Percentiles rank a stretch among this genome's conserved stretches.
Conservation (phyloP, 1,140 invertebrate species). For the Daktulosphaira vitifoliae region DNA sequence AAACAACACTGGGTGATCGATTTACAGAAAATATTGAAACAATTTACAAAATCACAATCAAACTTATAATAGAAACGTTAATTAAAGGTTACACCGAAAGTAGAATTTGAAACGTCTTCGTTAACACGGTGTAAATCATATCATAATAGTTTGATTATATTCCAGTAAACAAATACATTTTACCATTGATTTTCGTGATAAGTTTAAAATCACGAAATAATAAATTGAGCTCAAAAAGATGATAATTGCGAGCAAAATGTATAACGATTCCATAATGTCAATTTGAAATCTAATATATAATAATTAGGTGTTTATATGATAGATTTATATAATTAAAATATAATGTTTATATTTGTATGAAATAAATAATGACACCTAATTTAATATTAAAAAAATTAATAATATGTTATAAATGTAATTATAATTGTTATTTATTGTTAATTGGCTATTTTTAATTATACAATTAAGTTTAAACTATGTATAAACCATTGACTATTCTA, state of each 20-base stretch:
- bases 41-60: slow-evolving; percentile 85
- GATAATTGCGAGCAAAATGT: background rate
- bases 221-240: slow-evolving; percentile 25
- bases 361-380: no score
- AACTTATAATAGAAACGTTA: slow-evolving; percentile 79
- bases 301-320: background rate
- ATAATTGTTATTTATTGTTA: slow-evolving; percentile 30
- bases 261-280: slow-evolving; percentile 16
- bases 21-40: slow-evolving; percentile 85
- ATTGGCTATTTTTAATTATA: slow-evolving; percentile 28
- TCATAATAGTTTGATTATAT: background rate
- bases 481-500: slow-evolving; percentile 3
- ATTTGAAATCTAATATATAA: slow-evolving; percentile 13
- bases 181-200: no score
- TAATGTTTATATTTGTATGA: background rate
- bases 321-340: slow-evolving; percentile 22
- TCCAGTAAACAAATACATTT: no score
- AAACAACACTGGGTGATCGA: slow-evolving; percentile 72
- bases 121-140: slow-evolving; percentile 8
- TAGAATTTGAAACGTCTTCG: slow-evolving; percentile 14
- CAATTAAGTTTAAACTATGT: slow-evolving; percentile 3
- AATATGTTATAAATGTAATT: slow-evolving; percentile 11
- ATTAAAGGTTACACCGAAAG: slow-evolving; percentile 66
- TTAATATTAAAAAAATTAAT: no score
- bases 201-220: slow-evolving; percentile 10